A percentile compares a stretch with the other conserved stretches of the same genome.
phyloP scores from a whole-genome alignment of 1,140 invertebrate genomes.

The Trichomalopsis sarcophagae region DNA sequence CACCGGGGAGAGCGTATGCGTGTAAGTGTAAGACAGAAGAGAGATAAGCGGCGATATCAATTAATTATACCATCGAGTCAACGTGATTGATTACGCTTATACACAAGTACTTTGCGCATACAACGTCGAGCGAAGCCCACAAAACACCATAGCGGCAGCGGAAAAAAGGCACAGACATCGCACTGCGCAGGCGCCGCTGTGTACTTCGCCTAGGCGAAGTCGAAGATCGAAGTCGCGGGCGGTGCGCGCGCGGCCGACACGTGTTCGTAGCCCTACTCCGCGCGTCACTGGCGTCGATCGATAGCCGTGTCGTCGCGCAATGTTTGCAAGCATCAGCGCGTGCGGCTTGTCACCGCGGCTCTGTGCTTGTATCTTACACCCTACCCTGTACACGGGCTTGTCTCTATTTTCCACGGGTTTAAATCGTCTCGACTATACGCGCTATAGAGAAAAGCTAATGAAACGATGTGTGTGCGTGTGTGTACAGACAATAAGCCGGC shows the following conservation, averaged over 20 bases:
- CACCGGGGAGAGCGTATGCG: neutral
- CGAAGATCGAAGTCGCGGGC: constrained; percentile 48
- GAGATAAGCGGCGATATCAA: neutral
- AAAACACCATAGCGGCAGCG: neutral
- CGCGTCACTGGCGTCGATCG: constrained; percentile 37
- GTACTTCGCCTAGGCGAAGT: neutral
- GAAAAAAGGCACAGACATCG: neutral
- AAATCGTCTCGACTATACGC: no score
- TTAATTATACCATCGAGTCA: neutral
- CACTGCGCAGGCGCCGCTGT: neutral
- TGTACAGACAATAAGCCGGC: neutral
- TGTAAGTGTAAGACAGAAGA: no score
- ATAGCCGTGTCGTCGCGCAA: constrained; percentile 20
- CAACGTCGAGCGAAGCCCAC: no score
- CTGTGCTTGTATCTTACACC: neutral
- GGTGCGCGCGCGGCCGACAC: constrained; percentile 57
- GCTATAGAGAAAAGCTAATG: neutral
- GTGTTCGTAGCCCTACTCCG: constrained; percentile 46
- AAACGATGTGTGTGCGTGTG: constrained; percentile 32
- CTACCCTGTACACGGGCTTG: neutral
- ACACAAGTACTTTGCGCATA: no score
- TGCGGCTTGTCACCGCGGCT: neutral
- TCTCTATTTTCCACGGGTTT: no score
- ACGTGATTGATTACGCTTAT: neutral
- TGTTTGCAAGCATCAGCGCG: neutral